These are phyloP conservation scores for Lobophora halterata DNA, from an alignment of 2,888 invertebrate species.

Conservation along the genomic window DNA sequence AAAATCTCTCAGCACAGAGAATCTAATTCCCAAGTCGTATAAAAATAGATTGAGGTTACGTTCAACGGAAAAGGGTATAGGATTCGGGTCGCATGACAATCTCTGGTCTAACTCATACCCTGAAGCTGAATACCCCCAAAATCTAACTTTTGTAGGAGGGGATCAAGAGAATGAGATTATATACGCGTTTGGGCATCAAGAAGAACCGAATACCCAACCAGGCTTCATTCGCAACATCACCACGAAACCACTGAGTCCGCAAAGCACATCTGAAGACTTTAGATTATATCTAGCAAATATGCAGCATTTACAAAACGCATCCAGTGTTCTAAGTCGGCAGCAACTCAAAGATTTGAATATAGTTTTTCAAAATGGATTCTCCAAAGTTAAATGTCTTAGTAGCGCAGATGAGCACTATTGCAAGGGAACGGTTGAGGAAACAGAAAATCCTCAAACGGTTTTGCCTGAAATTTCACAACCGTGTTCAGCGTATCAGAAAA, in stretches of 20 bases:
- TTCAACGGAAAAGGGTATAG: conserved; percentile 53
- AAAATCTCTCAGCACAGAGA: conserved; percentile 83
- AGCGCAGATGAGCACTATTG: conserved; percentile 59
- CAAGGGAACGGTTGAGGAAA: conserved; percentile 53
- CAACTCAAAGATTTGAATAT: conserved; percentile 81
- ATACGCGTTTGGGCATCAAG: conserved; percentile 69
- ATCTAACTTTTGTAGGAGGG: conserved; percentile 68
- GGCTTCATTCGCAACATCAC: conserved; percentile 79
- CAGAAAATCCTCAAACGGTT: conserved; percentile 63
- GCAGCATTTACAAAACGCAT: conserved; percentile 86
- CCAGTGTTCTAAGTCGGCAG: conserved; percentile 82
- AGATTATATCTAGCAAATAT: conserved; percentile 86
- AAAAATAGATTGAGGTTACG: conserved; percentile 59
- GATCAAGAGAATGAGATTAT: conserved; percentile 77
- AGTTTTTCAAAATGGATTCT: conserved; percentile 80
- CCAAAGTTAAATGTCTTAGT: conserved; percentile 63
- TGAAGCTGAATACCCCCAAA: conserved; percentile 62
- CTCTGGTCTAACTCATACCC: conserved; percentile 70
- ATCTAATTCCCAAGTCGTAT: conserved; percentile 77
- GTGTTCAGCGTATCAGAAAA: conserved; percentile 82
- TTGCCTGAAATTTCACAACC: conserved; percentile 68
- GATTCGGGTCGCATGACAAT: conserved; percentile 76
- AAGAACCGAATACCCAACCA: conserved; percentile 55
- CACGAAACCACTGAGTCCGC: conserved; percentile 84
- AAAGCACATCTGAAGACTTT: conserved; percentile 85